phyloP scores from a whole-genome alignment of 2,113 vertebrate species.

The Apteryx owenii region DNA sequence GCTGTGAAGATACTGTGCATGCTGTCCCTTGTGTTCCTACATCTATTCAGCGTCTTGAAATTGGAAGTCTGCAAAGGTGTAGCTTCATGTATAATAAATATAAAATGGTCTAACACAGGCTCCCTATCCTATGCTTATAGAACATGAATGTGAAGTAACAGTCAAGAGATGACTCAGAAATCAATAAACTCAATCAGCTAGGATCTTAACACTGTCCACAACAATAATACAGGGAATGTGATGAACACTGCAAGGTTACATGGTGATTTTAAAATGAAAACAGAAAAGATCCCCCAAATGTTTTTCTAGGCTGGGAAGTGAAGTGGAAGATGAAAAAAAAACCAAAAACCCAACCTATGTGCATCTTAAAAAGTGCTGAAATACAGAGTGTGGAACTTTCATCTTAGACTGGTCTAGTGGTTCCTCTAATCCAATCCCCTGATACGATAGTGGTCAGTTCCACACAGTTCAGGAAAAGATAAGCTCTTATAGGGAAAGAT shows the following conservation, averaged over 20 bases:
- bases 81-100: slow-evolving; percentile 36
- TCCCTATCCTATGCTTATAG: neutral
- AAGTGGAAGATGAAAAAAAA: neutral
- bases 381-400: neutral
- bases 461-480: neutral
- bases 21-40: neutral
- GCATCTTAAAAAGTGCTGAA: neutral
- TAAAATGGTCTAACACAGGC: neutral
- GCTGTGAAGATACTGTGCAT: neutral
- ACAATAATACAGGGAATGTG: neutral
- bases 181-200: slow-evolving; percentile 62
- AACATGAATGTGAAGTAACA: slow-evolving; percentile 24
- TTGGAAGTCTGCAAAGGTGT: neutral
- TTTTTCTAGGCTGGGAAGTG: neutral
- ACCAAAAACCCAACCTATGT: neutral
- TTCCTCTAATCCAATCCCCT: neutral
- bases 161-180: slow-evolving; percentile 52
- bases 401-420: neutral
- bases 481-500: neutral
- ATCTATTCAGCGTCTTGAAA: neutral
- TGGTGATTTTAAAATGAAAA: neutral
- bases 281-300: neutral
- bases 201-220: neutral
- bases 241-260: neutral
- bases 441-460: neutral